Base-by-base conservation (phyloP, 2,797 vertebrate genomes). In the Phalloptychus januarius region DNA sequence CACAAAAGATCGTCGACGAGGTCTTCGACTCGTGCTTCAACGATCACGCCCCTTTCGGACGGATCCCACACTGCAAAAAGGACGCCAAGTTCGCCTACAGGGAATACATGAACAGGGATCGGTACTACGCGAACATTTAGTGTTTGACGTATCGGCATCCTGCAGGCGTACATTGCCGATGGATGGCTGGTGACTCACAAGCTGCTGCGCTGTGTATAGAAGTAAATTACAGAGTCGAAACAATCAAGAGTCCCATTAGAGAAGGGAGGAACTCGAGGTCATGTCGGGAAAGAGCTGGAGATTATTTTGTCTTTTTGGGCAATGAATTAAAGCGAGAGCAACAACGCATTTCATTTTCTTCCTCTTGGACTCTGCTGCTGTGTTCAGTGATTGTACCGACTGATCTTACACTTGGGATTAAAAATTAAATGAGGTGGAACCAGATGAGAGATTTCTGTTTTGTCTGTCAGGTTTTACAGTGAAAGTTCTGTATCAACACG, bases 11-110 rank as follows among this genome's bases (percentile, higher is more conserved):
- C 0, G 97, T 99, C 10, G 95, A 98, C 72, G 97, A 97, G 76
- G 98, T 99, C 80, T 99, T 99, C 80, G 94, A 97, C 89, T 93
- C 96, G 38, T 99, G 98, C 87, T 99, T 98, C 92, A 97, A 97
- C 52, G 98, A 99, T 91, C 96, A 96, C 38, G 96, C 96, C 7
- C 98, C 98, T n/a, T 99, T 99, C 63, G 98, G 97, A 83, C 95
- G 98, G 76, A 97, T 99, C 80, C 98, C 98, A 0, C 97, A 98
- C 91, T 92, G 81, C 88, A 96, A 95, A 83, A 94, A 85, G 40
- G 97, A 98, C 11, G 98, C 98, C 58, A 94, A 85, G 65, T 96
- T 97, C 13, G 97, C 98, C 80, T 86, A 95, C 81, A 97, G 92
- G 89, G 96, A 98, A 87, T 98, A 97, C 77, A 89, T 96, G 83